Evolutionary conservation across 2,888 invertebrate genomes (phyloP).

Genomic region (Synergus gifuensis): DNA sequence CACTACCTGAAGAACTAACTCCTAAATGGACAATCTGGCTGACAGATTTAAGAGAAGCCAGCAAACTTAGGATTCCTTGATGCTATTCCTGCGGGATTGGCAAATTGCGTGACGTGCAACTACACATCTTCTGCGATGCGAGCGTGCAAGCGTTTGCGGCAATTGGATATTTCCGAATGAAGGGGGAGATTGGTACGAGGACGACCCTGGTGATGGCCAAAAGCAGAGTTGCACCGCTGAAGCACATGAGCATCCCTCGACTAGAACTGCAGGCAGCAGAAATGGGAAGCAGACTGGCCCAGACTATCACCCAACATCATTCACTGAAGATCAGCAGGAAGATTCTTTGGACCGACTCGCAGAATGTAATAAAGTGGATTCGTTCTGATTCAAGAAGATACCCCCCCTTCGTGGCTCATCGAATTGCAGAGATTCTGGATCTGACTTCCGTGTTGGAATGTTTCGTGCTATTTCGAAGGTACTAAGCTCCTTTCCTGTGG

Average conservation of each 20-base stretch:
- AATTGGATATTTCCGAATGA: constrained; percentile 42
- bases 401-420: constrained; percentile 52
- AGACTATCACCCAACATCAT: too few species aligned
- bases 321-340: not conserved
- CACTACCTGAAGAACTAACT: constrained; percentile 25
- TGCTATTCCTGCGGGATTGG: constrained; percentile 44
- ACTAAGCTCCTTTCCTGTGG: too few species aligned
- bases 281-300: too few species aligned
- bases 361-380: constrained; percentile 50
- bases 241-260: too few species aligned
- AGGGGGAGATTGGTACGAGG: not conserved
- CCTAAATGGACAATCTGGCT: constrained; percentile 55
- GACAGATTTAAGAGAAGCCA: constrained; percentile 41
- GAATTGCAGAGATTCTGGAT: constrained; percentile 56
- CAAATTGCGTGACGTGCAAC: constrained; percentile 45
- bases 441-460: constrained; percentile 46
- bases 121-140: constrained; percentile 22
- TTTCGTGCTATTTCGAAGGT: too few species aligned
- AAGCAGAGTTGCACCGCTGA: constrained; percentile 35
- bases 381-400: constrained; percentile 47
- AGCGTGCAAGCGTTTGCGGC: constrained; percentile 37
- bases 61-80: constrained; percentile 48
- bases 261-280: too few species aligned
- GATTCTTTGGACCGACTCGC: constrained; percentile 48
- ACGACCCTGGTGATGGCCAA: not conserved